Percentiles rank a stretch among this genome's conserved stretches.
Conservation (phyloP, 2,797 vertebrate species). For the Rachycentron canadum region DNA sequence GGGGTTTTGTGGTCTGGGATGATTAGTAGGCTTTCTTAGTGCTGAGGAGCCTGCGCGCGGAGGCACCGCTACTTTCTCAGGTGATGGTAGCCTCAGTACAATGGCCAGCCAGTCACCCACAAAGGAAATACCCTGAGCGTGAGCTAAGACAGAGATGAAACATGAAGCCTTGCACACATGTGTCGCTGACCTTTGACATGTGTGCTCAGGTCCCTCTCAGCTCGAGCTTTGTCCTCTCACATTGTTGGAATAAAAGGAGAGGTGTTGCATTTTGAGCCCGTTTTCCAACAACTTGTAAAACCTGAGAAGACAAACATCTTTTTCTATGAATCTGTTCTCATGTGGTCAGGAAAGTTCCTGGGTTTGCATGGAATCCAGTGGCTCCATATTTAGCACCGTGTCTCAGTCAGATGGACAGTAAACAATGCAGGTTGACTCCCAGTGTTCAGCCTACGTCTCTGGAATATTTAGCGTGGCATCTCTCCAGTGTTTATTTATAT, state of each 20-base stretch:
- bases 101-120: slow-evolving; percentile 16
- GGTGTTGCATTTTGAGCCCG: slow-evolving; percentile 35
- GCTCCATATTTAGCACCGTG: slow-evolving; percentile 30
- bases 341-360: slow-evolving; percentile 7
- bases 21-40: slow-evolving; percentile 35
- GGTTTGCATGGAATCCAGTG: slow-evolving; percentile 29
- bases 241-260: slow-evolving; percentile 36
- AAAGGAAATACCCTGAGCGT: slow-evolving; percentile 55
- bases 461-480: slow-evolving; percentile 17
- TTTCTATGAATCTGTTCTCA: slow-evolving; percentile 26
- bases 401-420: slow-evolving; percentile 43
- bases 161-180: slow-evolving; percentile 41
- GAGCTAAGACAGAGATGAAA: slow-evolving; percentile 59
- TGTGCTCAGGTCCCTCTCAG: slow-evolving; percentile 22
- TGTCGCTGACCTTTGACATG: slow-evolving; percentile 56
- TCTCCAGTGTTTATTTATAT: slow-evolving; percentile 35
- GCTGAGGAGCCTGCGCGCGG: neutral
- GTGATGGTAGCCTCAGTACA: slow-evolving; percentile 44
- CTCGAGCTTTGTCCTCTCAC: slow-evolving; percentile 18
- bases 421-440: slow-evolving; percentile 45
- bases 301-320: slow-evolving; percentile 15
- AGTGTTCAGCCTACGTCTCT: slow-evolving; percentile 23
- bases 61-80: slow-evolving; percentile 27
- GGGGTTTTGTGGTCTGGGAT: slow-evolving; percentile 43
- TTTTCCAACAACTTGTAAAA: slow-evolving; percentile 2